These are phyloP conservation scores for Neria commutata DNA, from an alignment of 2,888 invertebrate genomes.

Conservation along the genomic window DNA sequence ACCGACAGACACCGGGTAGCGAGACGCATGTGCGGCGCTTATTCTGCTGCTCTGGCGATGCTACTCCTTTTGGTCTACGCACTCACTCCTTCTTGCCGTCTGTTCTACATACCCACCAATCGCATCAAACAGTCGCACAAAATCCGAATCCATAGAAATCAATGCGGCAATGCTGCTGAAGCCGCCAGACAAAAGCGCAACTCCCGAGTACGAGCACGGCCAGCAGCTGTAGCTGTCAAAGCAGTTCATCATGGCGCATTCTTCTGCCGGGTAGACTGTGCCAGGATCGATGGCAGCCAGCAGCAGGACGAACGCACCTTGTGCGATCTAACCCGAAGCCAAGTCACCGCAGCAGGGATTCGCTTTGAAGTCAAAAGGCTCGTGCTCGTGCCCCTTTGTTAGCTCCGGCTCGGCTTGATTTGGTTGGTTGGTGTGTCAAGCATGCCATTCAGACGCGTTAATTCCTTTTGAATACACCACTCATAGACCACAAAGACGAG, in stretches of 20 bases:
- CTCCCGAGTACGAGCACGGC: no score
- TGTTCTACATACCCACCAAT: no score
- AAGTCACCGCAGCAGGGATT: no score
- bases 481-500: constrained; percentile 38
- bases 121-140: no score
- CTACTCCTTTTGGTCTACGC: constrained; percentile 42
- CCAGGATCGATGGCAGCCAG: constrained; percentile 1
- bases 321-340: no score
- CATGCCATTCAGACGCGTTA: not conserved
- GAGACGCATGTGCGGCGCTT: constrained; percentile 49
- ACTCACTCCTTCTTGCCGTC: constrained; percentile 44
- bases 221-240: constrained; percentile 2
- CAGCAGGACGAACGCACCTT: not conserved
- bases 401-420: not conserved
- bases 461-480: constrained; percentile 12
- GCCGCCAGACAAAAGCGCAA: constrained; percentile 38
- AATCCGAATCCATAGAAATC: not conserved
- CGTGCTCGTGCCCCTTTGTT: constrained; percentile 19
- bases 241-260: constrained; percentile 1
- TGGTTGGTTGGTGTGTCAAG: not conserved
- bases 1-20: constrained; percentile 32
- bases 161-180: not conserved
- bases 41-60: constrained; percentile 40
- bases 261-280: not conserved
- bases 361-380: constrained; percentile 19